Base-by-base conservation (phyloP, 1,140 invertebrate species). In the Drosophila cardini region DNA sequence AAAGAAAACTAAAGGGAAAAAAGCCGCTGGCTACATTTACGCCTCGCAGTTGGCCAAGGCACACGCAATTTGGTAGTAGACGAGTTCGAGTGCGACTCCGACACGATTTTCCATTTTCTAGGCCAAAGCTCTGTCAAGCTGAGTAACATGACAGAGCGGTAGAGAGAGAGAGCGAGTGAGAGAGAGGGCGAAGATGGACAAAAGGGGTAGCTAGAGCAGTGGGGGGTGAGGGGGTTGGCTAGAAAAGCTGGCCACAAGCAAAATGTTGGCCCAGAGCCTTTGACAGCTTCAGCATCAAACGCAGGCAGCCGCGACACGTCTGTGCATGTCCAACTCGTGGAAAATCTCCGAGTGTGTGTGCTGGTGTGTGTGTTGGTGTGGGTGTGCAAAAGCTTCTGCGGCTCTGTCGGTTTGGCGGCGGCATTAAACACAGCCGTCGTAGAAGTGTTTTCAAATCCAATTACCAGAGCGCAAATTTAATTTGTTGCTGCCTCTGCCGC, bases 361-460 rank as follows among this genome's bases (percentile, higher is more conserved):
- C 16, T 15, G 34, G 52, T 32, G 70, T 72, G 42, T 67, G 50
- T 60, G 36, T 52, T 10, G 55, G 52, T 65, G 13, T 30, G n/a
- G 1, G 11, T 72, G 74, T 63, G 62, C 38, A 79, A 82, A 89
- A 87, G 84, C 83, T 79, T 76, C 76, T 87, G 77, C 53, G 80
- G 77, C 83, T 26, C 21, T 26, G 21, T 26, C 4, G 21, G 21
- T 26, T 26, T 68, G 82, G 76, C 76, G 76, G 83, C 83, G 83
- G 84, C 80, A 89, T 89, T 89, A 89, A 89, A 89, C 76, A 84
- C 85, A 83, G 80, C 84, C 83, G 70, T 73, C 70, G 80, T 69
- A 76, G 84, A 89, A 89, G 84, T 89, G 80, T 89, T 87, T 89
- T 89, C 77, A 89, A 89, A 89, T 89, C 84, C 84, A 89, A 89